Percentiles rank a stretch among this genome's conserved stretches.
Evolutionary conservation across 1,140 invertebrate species (phyloP).

Genomic region (Harpegnathos saltator): DNA sequence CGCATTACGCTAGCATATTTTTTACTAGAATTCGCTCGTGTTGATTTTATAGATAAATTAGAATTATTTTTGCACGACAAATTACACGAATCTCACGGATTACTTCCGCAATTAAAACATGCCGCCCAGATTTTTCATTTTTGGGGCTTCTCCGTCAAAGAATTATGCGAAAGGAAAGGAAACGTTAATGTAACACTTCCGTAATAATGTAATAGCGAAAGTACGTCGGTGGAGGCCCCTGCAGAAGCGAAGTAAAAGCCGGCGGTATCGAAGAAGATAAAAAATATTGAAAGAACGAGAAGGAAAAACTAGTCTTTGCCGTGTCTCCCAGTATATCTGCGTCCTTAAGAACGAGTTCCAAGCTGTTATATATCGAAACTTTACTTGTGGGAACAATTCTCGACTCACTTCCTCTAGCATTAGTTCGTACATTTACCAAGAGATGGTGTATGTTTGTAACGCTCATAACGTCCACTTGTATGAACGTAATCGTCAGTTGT

Average conservation of each 20-base stretch:
- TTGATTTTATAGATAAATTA: neutral
- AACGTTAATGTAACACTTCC: constrained; percentile 50
- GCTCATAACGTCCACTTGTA: constrained; percentile 13
- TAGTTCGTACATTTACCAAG: constrained; percentile 74
- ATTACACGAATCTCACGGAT: neutral
- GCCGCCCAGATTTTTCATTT: constrained; percentile 1
- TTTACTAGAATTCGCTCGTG: no score
- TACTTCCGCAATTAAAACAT: neutral
- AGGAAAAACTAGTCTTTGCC: constrained; percentile 58
- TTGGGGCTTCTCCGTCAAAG: constrained; percentile 12
- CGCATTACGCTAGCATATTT: neutral
- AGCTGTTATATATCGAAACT: constrained; percentile 57
- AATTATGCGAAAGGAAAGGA: constrained; percentile 31
- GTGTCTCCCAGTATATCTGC: constrained; percentile 69
- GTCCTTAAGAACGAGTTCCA: constrained; percentile 76
- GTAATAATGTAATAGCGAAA: constrained; percentile 65
- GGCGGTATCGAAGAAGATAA: constrained; percentile 40
- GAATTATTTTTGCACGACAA: neutral
- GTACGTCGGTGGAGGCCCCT: constrained; percentile 69
- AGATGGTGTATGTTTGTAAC: constrained; percentile 71
- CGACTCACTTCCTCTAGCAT: constrained; percentile 65
- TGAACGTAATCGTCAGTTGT: neutral
- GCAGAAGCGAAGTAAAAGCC: constrained; percentile 57
- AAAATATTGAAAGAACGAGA: constrained; percentile 59
- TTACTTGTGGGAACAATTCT: constrained; percentile 40